Base-by-base conservation (phyloP, 2,113 vertebrate species). In the Gorsachius goisagi region DNA sequence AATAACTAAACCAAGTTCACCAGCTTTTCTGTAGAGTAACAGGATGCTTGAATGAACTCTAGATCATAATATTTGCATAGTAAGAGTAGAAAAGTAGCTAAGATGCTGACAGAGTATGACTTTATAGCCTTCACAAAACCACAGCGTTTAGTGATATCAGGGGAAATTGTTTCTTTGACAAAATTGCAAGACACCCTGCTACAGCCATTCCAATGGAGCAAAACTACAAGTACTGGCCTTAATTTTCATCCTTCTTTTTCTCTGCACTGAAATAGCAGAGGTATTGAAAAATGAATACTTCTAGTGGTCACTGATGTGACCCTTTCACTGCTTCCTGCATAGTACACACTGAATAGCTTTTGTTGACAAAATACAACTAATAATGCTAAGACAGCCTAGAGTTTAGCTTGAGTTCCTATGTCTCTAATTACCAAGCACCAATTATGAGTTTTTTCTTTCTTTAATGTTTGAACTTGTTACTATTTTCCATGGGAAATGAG, bases 361-460 rank as follows among this genome's bases (percentile, higher is more conserved):
- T 95, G 81, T 85, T 91, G 81, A 73, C 84, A 94, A 95, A 94
- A 96, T 55, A 87, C 33, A 67, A 95, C n/a, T 88, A 89, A 96
- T 75, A 94, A 82, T n/a, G 24, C 27, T 73, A 79, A 80, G 21
- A 63, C 21, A 73, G 52, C 27, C 71, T 71, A 55, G 16, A 76
- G n/a, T 71, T 35, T 68, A 74, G 39, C 41, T 75, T 88, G 63
- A 75, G 26, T 74, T 85, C 26, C 45, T 80, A 50, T 17, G 44
- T 72, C 39, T 47, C 47, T 87, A 93, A 86, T 71, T 89, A 81
- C 15, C 47, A 89, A 77, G 77, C 39, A 74, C 12, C 37, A 73
- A 11, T 73, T 95, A 77, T 7, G 12, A 92, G 28, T 2, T 37
- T 80, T 89, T 89, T 50, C 22, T 71, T 91, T 68, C 18, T 91